Evolutionary conservation across 2,113 vertebrate species (phyloP), one percentile per base, ranked within the genome.

Genomic region (Scopus umbretta): DNA sequence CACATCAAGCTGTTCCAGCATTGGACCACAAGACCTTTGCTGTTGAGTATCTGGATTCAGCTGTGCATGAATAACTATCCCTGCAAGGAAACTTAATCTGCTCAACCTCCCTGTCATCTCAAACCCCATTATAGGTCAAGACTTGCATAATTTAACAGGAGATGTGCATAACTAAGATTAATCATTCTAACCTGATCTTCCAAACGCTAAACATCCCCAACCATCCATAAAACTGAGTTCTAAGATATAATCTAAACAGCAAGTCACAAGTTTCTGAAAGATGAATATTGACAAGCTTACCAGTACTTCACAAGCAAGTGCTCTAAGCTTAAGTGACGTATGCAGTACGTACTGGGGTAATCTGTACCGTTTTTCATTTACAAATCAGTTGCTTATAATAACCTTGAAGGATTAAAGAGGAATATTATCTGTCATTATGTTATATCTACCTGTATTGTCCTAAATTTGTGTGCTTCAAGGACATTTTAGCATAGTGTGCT

Each of bases 81-180:
- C 27, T 47, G 67, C 34, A 93, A 88, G 49, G 17, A 83, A 93
- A 23, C 25, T 40, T 74, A 81, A 94, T 71, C 63, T 71, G 40
- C 50, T 83, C 71, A 91, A 91, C 7, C 38, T 13, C 17, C 25
- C 29, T 82, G 63, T 71, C 65, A 92, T 80, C 61, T 86, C 79
- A 86, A 95, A 90, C 47, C 56, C 56, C 52, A 47, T 67, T 84
- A 90, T 7, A 88, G 91, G 87, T 90, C 93, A 95, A 76, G 79
- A 68, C 38, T 61, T 88, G 68, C 40, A 83, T 78, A 84, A 80
- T 80, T 96, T 78, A 92, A 83, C 32, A 86, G 62, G 4, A 94
- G 27, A 86, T 4, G 2, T 67, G 47, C 23, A 68, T 34, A 91
- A 92, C 45, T 50, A 80, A 66, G 47, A 80, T 80, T 79, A 88